Evolutionary conservation across 2,797 vertebrate species (phyloP).

Genomic region (Bucorvus abyssinicus): DNA sequence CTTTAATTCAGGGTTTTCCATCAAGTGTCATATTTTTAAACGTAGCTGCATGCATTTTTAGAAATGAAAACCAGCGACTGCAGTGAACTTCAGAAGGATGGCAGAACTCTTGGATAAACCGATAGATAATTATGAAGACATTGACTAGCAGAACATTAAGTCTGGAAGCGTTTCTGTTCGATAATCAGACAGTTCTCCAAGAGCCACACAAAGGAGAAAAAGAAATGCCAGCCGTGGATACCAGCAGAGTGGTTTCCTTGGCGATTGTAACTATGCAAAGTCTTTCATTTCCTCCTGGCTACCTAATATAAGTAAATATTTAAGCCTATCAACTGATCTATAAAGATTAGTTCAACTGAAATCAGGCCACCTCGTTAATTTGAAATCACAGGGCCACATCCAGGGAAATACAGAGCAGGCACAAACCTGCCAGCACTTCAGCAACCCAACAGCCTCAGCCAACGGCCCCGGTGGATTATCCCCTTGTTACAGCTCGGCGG

Average conservation of each 20-base stretch:
- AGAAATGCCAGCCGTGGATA: neutral
- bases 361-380: neutral
- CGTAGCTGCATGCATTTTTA: neutral
- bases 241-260: constrained; percentile 59
- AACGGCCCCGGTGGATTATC: accelerated
- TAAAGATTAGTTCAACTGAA: neutral
- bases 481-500: neutral
- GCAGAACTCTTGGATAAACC: neutral
- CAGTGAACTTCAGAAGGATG: neutral
- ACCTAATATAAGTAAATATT: neutral
- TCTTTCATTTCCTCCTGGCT: neutral
- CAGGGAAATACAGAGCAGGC: accelerated
- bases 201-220: neutral
- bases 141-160: neutral
- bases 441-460: neutral
- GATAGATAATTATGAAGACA: neutral
- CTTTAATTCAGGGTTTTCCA: neutral
- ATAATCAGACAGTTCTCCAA: neutral
- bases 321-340: neutral
- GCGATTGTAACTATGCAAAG: constrained; percentile 59
- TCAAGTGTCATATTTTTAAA: neutral
- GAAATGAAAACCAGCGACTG: neutral
- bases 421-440: accelerated
- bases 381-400: neutral
- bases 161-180: neutral